phyloP scores from a whole-genome alignment of 2,113 vertebrate genomes.

The Larimichthys polyactis region DNA sequence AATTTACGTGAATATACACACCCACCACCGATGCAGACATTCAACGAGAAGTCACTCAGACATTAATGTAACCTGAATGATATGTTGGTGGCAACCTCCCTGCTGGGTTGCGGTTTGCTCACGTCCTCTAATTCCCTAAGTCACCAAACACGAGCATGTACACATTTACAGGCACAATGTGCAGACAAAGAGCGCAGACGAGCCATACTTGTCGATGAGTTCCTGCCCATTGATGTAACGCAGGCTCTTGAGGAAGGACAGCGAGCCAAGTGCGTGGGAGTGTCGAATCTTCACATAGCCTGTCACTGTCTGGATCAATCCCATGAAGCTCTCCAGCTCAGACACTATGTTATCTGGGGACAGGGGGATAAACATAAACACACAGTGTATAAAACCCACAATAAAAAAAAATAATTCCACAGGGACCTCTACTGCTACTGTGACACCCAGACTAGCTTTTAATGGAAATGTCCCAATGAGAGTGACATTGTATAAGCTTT shows the following conservation, averaged over 20 bases:
- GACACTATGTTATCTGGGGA: conserved; percentile 94
- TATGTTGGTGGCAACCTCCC: conserved; percentile 24
- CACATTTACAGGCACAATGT: conserved; percentile 14
- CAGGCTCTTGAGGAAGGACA: conserved; percentile 96
- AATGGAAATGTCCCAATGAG: conserved; percentile 23
- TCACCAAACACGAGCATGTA: not conserved
- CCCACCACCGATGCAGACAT: not conserved
- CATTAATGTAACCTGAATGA: conserved; percentile 33
- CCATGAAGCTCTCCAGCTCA: conserved; percentile 98
- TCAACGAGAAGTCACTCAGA: conserved; percentile 18
- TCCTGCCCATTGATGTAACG: conserved; percentile 94
- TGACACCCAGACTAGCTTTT: conserved; percentile 5
- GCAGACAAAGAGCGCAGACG: conserved; percentile 29
- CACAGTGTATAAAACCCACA: conserved; percentile 6
- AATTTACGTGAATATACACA: not conserved
- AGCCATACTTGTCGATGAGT: conserved; percentile 90
- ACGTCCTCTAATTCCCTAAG: conserved; percentile 21
- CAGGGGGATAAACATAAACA: conserved; percentile 34
- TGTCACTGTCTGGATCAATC: conserved; percentile 94
- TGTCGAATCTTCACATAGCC: conserved; percentile 97
- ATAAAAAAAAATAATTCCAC: conserved; percentile 8
- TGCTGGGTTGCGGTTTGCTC: conserved; percentile 26
- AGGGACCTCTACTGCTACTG: conserved; percentile 1
- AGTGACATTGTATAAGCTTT: conserved; percentile 8
- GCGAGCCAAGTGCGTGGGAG: conserved; percentile 93